Evolutionary conservation across 2,113 vertebrate genomes (phyloP).

Genomic region (Struthio camelus): DNA sequence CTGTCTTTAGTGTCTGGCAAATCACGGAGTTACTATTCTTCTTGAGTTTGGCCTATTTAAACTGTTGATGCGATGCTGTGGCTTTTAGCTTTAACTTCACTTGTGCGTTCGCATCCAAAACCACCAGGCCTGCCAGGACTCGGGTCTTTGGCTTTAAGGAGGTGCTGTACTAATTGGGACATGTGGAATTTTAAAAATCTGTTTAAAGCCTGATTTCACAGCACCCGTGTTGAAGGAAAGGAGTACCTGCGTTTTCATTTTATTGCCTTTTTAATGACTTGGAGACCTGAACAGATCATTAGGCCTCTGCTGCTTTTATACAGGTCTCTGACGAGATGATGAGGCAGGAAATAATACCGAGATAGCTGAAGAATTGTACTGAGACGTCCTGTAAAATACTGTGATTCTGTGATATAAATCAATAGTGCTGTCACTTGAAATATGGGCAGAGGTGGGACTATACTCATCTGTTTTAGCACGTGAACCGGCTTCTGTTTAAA

Average conservation of each 20-base stretch:
- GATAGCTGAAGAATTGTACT: background rate
- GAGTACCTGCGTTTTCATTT: background rate
- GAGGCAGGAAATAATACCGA: background rate
- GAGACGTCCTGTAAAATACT: background rate
- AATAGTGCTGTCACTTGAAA: background rate
- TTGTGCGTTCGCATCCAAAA: background rate
- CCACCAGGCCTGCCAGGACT: background rate
- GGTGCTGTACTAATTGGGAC: background rate
- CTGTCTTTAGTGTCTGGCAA: background rate
- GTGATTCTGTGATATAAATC: background rate
- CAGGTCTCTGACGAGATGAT: background rate
- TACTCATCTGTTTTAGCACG: background rate
- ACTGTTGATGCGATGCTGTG: background rate
- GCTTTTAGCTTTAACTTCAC: background rate
- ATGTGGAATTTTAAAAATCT: accelerated
- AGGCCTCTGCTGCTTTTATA: background rate
- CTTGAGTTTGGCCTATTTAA: background rate
- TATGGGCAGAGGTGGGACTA: accelerated
- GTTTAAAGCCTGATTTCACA: background rate
- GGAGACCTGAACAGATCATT: background rate
- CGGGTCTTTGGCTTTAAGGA: background rate
- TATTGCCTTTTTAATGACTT: background rate
- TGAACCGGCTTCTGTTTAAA: background rate
- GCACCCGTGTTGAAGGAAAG: background rate
- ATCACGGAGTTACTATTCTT: accelerated